Base-by-base conservation (phyloP, 2,113 vertebrate species). In the Raja brachyura region DNA sequence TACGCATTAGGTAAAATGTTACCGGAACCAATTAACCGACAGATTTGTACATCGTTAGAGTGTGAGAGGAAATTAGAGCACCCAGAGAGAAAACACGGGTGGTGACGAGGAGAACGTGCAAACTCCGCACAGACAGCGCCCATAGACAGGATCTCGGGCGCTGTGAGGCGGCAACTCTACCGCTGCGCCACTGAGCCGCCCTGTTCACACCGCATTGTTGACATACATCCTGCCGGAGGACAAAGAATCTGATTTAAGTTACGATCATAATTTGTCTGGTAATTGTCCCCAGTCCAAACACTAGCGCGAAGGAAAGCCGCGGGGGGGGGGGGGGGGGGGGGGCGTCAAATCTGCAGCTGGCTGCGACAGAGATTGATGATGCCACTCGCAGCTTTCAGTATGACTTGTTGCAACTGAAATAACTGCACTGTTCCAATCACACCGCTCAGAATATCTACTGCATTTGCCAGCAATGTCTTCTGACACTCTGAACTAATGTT, bases 331-430 rank as follows among this genome's bases (percentile, higher is more conserved):
- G 14, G 28, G 22, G 56, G 56, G 61, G 56, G n/a, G n/a, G n/a
- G n/a, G n/a, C n/a, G n/a, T n/a, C n/a, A 86, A 86, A 0, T 31
- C 25, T 28, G 83, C 83, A 86, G 83, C 83, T 86, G 83, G 56
- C 83, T 61, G 14, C 28, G 5, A n/a, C 83, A 61, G 83, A 63
- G 56, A 86, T 86, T 86, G 83, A 86, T 61, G 56, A 86, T 31
- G 83, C 25, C 25, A 86, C 59, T 86, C 61, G 59, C 28, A 86
- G 83, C 59, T 86, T 61, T 86, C 28, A 86, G 56, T 61, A 86
- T 31, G 56, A 86, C 59, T 86, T 31, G 59, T 25, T 86, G 83
- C 83, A 86, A 86, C 83, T 86, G 83, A 86, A 86, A 86, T 86
- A 86, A 86, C 56, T 86, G 83, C 56, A 63, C 54, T n/a, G 56